Percentiles rank a stretch among this genome's conserved stretches.
These are phyloP conservation scores for Aselliscus stoliczkanus DNA, from an alignment of 2,797 vertebrate species.

Conservation along the genomic window DNA sequence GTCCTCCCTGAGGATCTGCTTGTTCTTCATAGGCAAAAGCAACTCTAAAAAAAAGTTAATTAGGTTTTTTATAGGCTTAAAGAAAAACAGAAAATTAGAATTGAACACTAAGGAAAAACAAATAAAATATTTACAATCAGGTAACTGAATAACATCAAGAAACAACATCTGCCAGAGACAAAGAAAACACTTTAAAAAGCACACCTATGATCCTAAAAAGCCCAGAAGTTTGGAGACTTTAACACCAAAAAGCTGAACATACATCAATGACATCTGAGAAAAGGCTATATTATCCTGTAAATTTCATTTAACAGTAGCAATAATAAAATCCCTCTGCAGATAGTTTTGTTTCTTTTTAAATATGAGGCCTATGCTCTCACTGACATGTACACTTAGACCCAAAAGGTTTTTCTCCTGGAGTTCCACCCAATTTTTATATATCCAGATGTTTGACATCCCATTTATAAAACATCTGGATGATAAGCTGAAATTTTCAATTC, in stretches of 20 bases:
- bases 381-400: neutral
- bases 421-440: neutral
- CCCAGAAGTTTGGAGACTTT: neutral
- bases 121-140: neutral
- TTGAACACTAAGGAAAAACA: neutral
- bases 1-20: neutral
- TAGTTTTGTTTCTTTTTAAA: neutral
- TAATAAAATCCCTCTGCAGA: slow-evolving; percentile 2
- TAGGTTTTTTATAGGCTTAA: neutral
- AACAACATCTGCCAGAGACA: neutral
- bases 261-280: neutral
- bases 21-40: neutral
- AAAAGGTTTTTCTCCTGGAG: neutral
- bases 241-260: neutral
- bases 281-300: neutral
- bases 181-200: neutral
- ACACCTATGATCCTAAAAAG: neutral
- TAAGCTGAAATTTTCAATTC: slow-evolving; percentile 39
- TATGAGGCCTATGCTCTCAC: neutral
- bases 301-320: neutral
- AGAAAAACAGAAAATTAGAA: neutral
- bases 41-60: neutral
- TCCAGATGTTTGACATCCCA: slow-evolving; percentile 6
- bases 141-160: neutral
- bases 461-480: slow-evolving; percentile 47